Conservation (phyloP, 2,113 vertebrate genomes). For the human region GRCh38 chr5:163590001-163590500, state of each 20-base stretch:
- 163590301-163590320: no score
- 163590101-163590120: not conserved
- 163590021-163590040: not conserved
- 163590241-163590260: no score
- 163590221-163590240: no score
- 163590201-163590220: no score
- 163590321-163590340: no score
- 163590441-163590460: not conserved
- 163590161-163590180: not conserved
- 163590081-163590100: not conserved
- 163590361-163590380: no score
- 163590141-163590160: not conserved
- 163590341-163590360: no score
- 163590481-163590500: not conserved
- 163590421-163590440: not conserved
- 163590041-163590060: conserved; percentile 7
- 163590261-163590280: no score
- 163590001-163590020: not conserved
- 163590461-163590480: not conserved
- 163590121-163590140: not conserved
- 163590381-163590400: no score
- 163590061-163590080: not conserved
- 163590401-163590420: no score
- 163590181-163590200: no score
- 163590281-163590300: no score